Evolutionary conservation across 2,113 vertebrate genomes (phyloP).

Genomic region (Scortum barcoo): DNA sequence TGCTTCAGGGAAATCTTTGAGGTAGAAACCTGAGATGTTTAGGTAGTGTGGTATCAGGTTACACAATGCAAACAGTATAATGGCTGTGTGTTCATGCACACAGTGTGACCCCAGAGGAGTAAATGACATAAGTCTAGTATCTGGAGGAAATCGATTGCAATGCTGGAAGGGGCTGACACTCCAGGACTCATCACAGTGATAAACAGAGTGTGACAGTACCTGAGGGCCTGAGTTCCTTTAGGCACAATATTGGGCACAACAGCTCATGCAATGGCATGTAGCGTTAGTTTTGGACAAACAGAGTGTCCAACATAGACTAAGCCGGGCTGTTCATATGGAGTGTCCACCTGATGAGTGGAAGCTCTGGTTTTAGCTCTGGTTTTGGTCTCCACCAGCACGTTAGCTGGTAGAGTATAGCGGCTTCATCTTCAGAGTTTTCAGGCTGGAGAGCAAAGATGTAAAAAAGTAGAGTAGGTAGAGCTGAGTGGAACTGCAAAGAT

Average conservation of each 20-base stretch:
- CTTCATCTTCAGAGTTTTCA: too few species aligned
- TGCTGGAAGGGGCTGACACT: conserved; percentile 3
- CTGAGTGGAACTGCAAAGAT: too few species aligned
- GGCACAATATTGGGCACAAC: neutral
- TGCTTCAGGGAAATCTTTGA: conserved; percentile 22
- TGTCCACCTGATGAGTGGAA: too few species aligned
- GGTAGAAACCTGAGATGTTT: conserved; percentile 27
- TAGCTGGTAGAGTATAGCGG: too few species aligned
- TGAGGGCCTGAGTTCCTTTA: neutral
- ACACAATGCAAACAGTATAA: conserved; percentile 10
- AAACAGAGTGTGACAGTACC: conserved; percentile 18
- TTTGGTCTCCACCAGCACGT: too few species aligned
- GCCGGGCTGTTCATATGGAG: too few species aligned
- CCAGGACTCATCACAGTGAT: conserved; percentile 29
- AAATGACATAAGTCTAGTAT: conserved; percentile 11
- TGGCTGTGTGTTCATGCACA: conserved; percentile 14
- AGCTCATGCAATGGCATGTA: too few species aligned
- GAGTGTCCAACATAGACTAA: too few species aligned
- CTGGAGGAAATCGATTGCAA: conserved; percentile 13
- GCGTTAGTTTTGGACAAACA: too few species aligned
- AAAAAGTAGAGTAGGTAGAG: too few species aligned
- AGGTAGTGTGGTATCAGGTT: conserved; percentile 1
- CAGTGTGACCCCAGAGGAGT: neutral
- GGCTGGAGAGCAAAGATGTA: too few species aligned
- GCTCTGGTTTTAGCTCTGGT: too few species aligned